Conservation (phyloP, 1,140 invertebrate genomes). For the Bombus sibiricus region DNA sequence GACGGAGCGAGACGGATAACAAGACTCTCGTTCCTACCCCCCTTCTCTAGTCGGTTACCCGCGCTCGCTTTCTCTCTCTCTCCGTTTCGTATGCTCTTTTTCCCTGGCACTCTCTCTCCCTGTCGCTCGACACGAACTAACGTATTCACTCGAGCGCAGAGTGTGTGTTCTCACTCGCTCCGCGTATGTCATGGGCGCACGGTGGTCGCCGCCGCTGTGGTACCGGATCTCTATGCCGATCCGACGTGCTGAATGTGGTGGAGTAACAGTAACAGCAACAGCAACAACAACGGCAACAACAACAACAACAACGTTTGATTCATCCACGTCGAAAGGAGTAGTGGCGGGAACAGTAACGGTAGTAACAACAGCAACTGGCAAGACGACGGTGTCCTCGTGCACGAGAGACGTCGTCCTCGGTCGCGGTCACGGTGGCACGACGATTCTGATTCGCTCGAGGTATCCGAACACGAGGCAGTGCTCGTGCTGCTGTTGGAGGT, state of each 20-base stretch:
- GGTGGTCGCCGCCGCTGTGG: slow-evolving; percentile 69
- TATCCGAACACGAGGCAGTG: slow-evolving; percentile 5
- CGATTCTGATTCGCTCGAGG: not conserved
- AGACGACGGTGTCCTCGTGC: slow-evolving; percentile 8
- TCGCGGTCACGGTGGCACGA: not conserved
- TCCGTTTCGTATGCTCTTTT: slow-evolving; percentile 15
- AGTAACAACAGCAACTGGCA: not conserved
- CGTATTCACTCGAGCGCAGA: slow-evolving; percentile 68
- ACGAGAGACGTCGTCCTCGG: not conserved
- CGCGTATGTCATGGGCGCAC: slow-evolving; percentile 77
- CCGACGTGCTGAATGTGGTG: slow-evolving; percentile 46
- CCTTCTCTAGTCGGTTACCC: slow-evolving; percentile 50
- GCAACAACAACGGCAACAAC: not conserved
- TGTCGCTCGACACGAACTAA: slow-evolving; percentile 42
- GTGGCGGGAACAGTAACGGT: not conserved
- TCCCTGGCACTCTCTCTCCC: slow-evolving; percentile 23
- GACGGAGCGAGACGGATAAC: not conserved
- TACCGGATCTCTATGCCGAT: slow-evolving; percentile 69
- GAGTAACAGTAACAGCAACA: slow-evolving; percentile 5
- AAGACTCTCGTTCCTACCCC: slow-evolving; percentile 14
- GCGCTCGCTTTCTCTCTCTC: slow-evolving; percentile 33
- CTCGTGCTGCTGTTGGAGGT: not conserved
- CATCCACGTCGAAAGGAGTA: not conserved
- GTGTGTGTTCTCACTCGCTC: slow-evolving; percentile 74
- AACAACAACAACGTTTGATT: not conserved